Conservation (phyloP, 2,888 invertebrate species). For the Anaspis maculata region DNA sequence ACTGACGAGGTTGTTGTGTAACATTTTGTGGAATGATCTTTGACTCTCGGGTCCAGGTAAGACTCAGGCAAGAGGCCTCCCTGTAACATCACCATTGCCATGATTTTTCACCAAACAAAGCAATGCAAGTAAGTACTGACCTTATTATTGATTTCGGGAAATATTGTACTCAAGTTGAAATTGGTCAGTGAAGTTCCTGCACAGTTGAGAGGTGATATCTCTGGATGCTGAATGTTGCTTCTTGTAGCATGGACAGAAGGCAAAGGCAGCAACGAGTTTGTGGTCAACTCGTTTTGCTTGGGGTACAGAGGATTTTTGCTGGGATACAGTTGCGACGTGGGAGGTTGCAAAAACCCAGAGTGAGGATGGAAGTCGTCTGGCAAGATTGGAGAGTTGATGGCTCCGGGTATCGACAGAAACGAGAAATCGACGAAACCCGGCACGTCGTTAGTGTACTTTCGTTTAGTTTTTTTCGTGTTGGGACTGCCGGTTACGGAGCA, state of each 20-base stretch:
- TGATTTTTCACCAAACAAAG: too few species aligned
- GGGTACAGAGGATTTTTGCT: slow-evolving; percentile 38
- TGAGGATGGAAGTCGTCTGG: slow-evolving; percentile 41
- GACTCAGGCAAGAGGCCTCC: too few species aligned
- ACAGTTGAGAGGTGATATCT: slow-evolving; percentile 32
- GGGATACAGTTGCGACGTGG: slow-evolving; percentile 33
- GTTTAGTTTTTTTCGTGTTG: slow-evolving; percentile 27
- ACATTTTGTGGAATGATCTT: too few species aligned
- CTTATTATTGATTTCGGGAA: slow-evolving; percentile 74
- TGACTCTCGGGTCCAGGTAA: too few species aligned
- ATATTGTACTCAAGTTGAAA: slow-evolving; percentile 75
- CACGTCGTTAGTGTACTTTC: slow-evolving; percentile 24
- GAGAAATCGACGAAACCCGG: slow-evolving; percentile 36
- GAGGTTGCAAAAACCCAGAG: slow-evolving; percentile 34
- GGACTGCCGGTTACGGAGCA: slow-evolving; percentile 11
- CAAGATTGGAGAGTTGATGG: slow-evolving; percentile 39
- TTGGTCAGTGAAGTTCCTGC: slow-evolving; percentile 56
- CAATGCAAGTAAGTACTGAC: too few species aligned
- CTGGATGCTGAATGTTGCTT: slow-evolving; percentile 31
- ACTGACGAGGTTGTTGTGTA: slow-evolving; percentile 9
- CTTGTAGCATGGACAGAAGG: slow-evolving; percentile 23
- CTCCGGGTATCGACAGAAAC: slow-evolving; percentile 37
- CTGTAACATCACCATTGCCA: too few species aligned
- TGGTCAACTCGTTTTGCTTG: slow-evolving; percentile 30
- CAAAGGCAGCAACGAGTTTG: slow-evolving; percentile 26